Conservation (phyloP, 1,140 invertebrate genomes). For the Asobara japonica region DNA sequence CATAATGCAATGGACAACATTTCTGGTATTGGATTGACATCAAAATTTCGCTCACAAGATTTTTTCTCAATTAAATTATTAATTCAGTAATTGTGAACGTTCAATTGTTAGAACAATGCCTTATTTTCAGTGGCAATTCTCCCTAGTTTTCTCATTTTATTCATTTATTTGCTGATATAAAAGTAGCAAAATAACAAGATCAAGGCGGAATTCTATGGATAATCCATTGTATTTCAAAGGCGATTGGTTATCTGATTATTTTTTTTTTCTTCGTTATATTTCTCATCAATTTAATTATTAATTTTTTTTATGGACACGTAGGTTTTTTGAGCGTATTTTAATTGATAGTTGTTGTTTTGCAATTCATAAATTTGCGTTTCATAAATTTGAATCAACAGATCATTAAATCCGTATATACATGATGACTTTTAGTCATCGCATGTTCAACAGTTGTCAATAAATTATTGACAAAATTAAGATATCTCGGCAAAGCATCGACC, state of each 20-base stretch:
- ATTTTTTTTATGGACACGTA: slow-evolving; percentile 17
- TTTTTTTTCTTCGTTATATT: slow-evolving; percentile 3
- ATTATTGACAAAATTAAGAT: neutral
- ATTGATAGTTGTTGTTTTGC: slow-evolving; percentile 3
- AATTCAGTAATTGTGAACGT: neutral
- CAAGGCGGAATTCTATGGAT: slow-evolving; percentile 50
- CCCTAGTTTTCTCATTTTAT: neutral
- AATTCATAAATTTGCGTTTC: no score
- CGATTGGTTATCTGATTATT: slow-evolving; percentile 25
- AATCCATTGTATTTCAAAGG: slow-evolving; percentile 38
- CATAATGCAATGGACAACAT: neutral
- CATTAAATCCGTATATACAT: neutral
- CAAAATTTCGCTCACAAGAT: neutral
- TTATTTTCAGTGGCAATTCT: no score
- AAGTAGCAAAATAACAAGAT: slow-evolving; percentile 64
- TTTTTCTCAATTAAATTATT: neutral
- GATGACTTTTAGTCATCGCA: no score
- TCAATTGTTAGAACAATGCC: neutral
- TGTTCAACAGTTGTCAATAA: no score
- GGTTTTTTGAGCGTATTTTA: slow-evolving; percentile 1
- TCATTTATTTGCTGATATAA: slow-evolving; percentile 52
- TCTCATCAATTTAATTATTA: slow-evolving; percentile 23
- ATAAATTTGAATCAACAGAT: neutral
- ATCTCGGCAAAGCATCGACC: neutral
- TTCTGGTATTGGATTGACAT: neutral